Evolutionary conservation across 2,797 vertebrate species (phyloP), one percentile per base, ranked within the genome.

Genomic region (Tapera naevia): DNA sequence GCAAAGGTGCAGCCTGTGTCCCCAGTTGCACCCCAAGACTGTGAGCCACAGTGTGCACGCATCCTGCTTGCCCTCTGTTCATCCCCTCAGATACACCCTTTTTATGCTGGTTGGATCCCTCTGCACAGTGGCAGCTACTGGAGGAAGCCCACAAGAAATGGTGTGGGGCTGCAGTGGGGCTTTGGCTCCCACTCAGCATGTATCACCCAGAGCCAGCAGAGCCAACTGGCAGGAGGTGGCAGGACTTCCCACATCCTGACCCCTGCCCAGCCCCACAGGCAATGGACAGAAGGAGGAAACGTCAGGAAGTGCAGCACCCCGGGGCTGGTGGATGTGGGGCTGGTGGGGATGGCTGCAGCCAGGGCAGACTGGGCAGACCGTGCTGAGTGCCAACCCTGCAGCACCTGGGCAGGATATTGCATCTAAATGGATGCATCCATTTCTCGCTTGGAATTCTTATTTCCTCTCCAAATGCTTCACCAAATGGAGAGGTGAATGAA

Each of bases 1-100:
- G 51, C 23, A 35, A 43, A 57, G n/a, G 35, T 61, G 33, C 27
- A 22, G 14, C 0, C 0, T 0, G 23, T 53, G 61, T 70, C 18
- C 35, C 19, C 37, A 21, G 0, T 1, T 43, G 61, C 17, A 53
- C 32, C 23, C 13, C 0, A 14, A 18, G 19, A 4, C 48, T 1
- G 4, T 48, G 76, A 28, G 41, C 41, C 60, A 23, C n/a, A 25
- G 10, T 67, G 37, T 51, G 33, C 28, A 25, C 6, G 0, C 33
- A 39, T 81, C 54, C 76, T 41, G 27, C 58, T 90, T 2, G 8
- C 18, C 54, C 67, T 89, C 85, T 58, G 16, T 41, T 67, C 7
- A 6, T 17, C 23, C 28, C 19, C 32, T 65, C 37, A 37, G n/a
- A 53, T 64, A 19, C 28, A 39, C 4, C 35, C 35, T 2, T 35